Base-by-base conservation (phyloP, 2,888 invertebrate species). In the Chrysomela aeneicollis region DNA sequence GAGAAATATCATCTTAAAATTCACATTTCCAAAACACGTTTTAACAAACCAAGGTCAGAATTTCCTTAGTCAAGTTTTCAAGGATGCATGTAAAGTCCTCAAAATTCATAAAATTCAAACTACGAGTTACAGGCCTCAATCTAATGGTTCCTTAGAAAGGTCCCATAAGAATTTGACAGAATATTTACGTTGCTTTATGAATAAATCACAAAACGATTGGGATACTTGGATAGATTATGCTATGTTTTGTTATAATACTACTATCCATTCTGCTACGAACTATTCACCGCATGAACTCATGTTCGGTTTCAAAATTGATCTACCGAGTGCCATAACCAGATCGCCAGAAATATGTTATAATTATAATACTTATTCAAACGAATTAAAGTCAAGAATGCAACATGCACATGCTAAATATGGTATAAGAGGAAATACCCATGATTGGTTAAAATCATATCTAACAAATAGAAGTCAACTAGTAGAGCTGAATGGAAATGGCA, bases 71-170 rank as follows among this genome's bases (percentile, higher is more conserved):
- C n/a, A 50, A n/a, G 21, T 50, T n/a, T 21, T 50, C 21, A 50
- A 50, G 10, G 50, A 10, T 2, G 50, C 10, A 4, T 50, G 50
- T 21, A 50, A 50, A 21, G 8, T 50, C 21, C 21, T 21, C 2
- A 50, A 21, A 50, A 50, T 50, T 9, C 19, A 50, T 21, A 50
- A 50, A 22, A 50, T 50, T 50, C 50, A 21, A 50, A 50, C 21
- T 21, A 50, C 50, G 6, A 50, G 21, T 18, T 50, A 50, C 10
- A 19, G 50, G n/a, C 50, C 21, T 50, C 50, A 35, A 10, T 35
- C 10, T 10, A 35, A 35, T 35, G 32, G 32, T 35, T 35, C 32
- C n/a, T n/a, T n/a, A n/a, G n/a, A n/a, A n/a, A n/a, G n/a, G n/a
- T n/a, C n/a, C n/a, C n/a, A n/a, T n/a, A 2, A 9, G 5, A 35